Percentiles rank a stretch among this genome's conserved stretches.
phyloP scores from a whole-genome alignment of 1,140 invertebrate species.

The Telenomus remus region DNA sequence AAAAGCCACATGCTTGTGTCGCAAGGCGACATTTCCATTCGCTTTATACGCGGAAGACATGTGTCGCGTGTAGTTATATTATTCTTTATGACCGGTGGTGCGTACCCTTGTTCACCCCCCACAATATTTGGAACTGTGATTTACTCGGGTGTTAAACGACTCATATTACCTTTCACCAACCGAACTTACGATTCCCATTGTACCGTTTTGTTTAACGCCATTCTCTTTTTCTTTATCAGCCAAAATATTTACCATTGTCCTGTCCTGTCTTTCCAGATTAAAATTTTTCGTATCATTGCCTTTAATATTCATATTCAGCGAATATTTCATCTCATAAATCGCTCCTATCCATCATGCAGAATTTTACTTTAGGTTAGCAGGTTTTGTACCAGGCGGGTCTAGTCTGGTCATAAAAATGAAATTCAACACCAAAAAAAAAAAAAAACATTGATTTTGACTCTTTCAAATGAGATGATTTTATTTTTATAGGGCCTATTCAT shows the following conservation, averaged over 20 bases:
- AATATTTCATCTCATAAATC: neutral
- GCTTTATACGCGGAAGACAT: constrained; percentile 69
- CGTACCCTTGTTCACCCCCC: constrained; percentile 66
- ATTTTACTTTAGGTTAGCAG: too few species aligned
- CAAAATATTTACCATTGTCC: constrained; percentile 51
- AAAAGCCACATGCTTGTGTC: constrained; percentile 52
- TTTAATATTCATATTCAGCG: constrained; percentile 2
- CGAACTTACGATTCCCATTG: constrained; percentile 49
- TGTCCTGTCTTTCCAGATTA: constrained; percentile 21
- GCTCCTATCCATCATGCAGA: too few species aligned
- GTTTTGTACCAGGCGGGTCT: too few species aligned
- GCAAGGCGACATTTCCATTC: constrained; percentile 49
- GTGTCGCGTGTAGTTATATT: constrained; percentile 75
- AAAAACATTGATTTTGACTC: too few species aligned
- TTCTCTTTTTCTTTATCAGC: constrained; percentile 33
- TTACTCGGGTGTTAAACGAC: constrained; percentile 73
- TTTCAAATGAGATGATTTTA: too few species aligned
- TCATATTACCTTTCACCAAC: constrained; percentile 62
- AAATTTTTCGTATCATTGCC: constrained; percentile 5
- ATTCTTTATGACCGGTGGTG: constrained; percentile 72
- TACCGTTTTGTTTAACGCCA: constrained; percentile 44
- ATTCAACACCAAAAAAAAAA: too few species aligned
- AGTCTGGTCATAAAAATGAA: too few species aligned
- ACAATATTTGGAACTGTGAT: constrained; percentile 72
- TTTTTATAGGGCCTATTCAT: too few species aligned